Evolutionary conservation across 2,797 vertebrate genomes (phyloP), one percentile per base, ranked within the genome.

Genomic region (Myotis findleyi): DNA sequence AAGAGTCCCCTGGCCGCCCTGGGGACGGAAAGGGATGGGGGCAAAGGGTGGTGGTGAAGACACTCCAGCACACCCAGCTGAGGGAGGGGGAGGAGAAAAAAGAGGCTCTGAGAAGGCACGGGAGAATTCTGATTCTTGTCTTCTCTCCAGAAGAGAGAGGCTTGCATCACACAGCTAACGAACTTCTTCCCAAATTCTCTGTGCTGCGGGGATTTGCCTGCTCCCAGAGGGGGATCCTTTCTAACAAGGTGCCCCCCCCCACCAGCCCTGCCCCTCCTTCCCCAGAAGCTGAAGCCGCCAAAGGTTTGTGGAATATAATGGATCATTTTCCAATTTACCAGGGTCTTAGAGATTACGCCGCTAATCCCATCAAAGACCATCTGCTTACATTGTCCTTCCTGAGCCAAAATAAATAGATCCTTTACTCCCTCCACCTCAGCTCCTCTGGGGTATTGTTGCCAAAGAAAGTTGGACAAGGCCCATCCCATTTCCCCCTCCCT

Each of bases 281-380:
- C 89, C 82, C 80, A 51, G 92, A 93, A 97, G 95, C 75, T 38
- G 71, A 84, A 97, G 96, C 97, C 79, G 95, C 95, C 95, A 97
- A 97, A 97, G 97, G 94, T 98, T 97, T 88, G 17, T 69, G 9
- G 96, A 97, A 98, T 98, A 98, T 98, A 98, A 98, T 98, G 98
- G 98, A 98, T 98, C 98, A 98, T 98, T 98, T 98, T 98, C 98
- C 98, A 98, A 98, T 98, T 98, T 98, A 98, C 98, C 98, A 98
- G 95, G 85, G 98, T 98, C 98, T 98, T 97, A 94, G 97, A 98
- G 98, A 98, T 98, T 99, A 98, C 98, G 98, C 98, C 98, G 98
- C 97, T 98, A 99, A 99, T 99, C 98, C 98, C 98, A 99, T 99
- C 98, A 99, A 99, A 98, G 98, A 97, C 98, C 98, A 98, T 98